These are phyloP conservation scores for Malurus elegans DNA, from an alignment of 2,113 vertebrate species.

Conservation along the genomic window DNA sequence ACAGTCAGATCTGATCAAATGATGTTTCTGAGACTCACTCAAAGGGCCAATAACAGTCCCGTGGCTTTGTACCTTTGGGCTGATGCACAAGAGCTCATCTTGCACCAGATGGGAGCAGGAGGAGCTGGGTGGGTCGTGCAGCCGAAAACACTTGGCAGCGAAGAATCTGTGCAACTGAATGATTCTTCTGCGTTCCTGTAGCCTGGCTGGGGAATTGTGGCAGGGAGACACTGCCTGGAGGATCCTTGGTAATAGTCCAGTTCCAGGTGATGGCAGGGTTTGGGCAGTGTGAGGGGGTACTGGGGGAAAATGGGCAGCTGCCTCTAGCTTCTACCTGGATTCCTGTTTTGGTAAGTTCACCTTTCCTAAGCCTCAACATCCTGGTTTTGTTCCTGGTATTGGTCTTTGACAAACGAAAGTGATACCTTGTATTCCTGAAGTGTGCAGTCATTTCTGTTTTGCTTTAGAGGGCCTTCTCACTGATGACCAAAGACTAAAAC, in stretches of 20 bases:
- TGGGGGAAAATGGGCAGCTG: background rate
- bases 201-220: fast-evolving
- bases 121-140: background rate
- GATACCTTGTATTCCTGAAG: background rate
- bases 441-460: background rate
- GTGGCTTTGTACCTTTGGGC: background rate
- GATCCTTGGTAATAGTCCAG: background rate
- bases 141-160: background rate
- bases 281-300: background rate
- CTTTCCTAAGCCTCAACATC: fast-evolving
- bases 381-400: background rate
- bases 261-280: background rate
- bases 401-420: background rate
- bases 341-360: background rate
- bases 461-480: background rate
- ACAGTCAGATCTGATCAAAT: background rate
- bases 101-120: background rate
- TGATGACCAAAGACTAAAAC: background rate
- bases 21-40: background rate
- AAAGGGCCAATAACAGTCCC: background rate
- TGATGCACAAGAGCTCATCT: background rate
- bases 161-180: background rate
- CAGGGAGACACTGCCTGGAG: fast-evolving
- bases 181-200: background rate
- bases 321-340: background rate